These are phyloP conservation scores for Dreissena rostriformis DNA, from an alignment of 1,140 invertebrate species.

Conservation along the genomic window DNA sequence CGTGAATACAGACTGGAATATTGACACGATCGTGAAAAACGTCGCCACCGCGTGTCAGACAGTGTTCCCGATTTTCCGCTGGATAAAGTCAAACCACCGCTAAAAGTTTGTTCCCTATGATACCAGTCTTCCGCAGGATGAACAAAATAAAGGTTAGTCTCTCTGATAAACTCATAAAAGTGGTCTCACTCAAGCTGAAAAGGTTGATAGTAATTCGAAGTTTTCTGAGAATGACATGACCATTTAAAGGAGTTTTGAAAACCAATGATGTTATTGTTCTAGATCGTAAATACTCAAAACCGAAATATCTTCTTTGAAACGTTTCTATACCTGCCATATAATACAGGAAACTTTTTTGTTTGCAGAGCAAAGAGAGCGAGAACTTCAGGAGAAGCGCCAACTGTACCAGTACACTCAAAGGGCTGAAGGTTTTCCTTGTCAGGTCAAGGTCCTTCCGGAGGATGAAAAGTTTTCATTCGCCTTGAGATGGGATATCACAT, in stretches of 20 bases:
- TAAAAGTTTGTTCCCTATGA: slow-evolving; percentile 25
- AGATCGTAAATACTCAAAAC: too few species aligned
- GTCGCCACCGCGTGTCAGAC: neutral
- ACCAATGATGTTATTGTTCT: too few species aligned
- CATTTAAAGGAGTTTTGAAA: too few species aligned
- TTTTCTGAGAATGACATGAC: too few species aligned
- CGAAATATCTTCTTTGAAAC: too few species aligned
- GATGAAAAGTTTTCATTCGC: slow-evolving; percentile 38
- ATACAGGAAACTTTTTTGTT: too few species aligned
- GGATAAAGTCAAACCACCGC: slow-evolving; percentile 22
- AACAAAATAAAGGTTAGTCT: neutral
- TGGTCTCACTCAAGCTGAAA: too few species aligned
- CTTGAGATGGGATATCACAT: too few species aligned
- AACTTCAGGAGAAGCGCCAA: slow-evolving; percentile 15
- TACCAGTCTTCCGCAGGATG: slow-evolving; percentile 41
- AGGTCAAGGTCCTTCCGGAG: neutral
- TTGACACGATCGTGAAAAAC: slow-evolving; percentile 37
- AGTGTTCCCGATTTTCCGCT: slow-evolving; percentile 42
- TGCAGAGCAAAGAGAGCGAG: slow-evolving; percentile 29
- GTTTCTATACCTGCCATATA: too few species aligned
- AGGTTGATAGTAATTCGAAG: too few species aligned
- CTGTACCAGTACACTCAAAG: slow-evolving; percentile 6
- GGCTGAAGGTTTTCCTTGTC: neutral
- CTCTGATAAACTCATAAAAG: too few species aligned
- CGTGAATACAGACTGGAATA: slow-evolving; percentile 7